Evolutionary conservation across 2,797 vertebrate species (phyloP).

Genomic region (Propithecus perrieri): DNA sequence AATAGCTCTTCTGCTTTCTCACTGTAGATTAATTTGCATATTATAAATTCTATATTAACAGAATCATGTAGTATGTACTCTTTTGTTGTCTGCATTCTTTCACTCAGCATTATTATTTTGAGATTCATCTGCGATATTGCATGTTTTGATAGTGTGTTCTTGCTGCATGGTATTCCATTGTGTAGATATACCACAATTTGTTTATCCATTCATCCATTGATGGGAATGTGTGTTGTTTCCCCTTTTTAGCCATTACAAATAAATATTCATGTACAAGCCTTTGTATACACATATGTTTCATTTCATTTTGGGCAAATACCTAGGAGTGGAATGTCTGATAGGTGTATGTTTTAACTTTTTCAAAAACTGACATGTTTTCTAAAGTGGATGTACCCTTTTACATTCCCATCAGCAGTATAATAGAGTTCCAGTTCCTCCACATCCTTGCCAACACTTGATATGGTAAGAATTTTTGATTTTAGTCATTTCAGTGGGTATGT

Average conservation of each 20-base stretch:
- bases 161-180: background rate
- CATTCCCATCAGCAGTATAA: background rate
- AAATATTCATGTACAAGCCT: background rate
- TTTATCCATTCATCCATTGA: background rate
- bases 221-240: background rate
- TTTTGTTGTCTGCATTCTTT: background rate
- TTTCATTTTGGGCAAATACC: background rate
- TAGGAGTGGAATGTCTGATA: background rate
- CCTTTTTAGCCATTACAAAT: background rate
- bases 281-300: background rate
- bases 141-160: background rate
- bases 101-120: background rate
- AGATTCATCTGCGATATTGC: background rate
- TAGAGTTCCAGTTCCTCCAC: background rate
- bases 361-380: background rate
- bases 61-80: background rate
- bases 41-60: background rate
- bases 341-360: background rate
- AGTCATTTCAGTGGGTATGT: background rate
- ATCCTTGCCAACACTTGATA: background rate
- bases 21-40: background rate
- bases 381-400: background rate
- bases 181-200: background rate
- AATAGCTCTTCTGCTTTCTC: background rate
- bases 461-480: background rate